Percentiles rank a stretch among this genome's conserved stretches.
phyloP scores from a whole-genome alignment of 2,797 vertebrate species.

The Microtus obscurus region DNA sequence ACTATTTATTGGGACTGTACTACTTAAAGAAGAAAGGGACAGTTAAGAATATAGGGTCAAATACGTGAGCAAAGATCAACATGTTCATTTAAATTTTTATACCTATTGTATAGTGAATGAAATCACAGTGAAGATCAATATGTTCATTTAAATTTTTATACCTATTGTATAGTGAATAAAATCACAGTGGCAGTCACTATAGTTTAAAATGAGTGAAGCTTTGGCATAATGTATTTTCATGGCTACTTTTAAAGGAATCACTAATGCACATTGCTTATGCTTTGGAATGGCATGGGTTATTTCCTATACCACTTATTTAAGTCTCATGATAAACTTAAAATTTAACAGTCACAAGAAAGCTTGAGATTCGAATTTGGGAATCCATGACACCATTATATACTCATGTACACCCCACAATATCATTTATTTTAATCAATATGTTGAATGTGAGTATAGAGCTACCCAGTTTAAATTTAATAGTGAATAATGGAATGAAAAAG shows the following conservation, averaged over 20 bases:
- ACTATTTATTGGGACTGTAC: not conserved
- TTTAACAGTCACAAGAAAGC: constrained; percentile 16
- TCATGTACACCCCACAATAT: not conserved
- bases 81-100: not conserved
- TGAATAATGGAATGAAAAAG: not conserved
- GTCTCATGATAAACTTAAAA: not conserved
- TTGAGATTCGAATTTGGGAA: constrained; percentile 10
- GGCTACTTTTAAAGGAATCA: not conserved
- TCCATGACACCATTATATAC: not conserved
- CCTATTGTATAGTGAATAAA: not conserved
- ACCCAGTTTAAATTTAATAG: not conserved
- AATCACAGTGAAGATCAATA: not conserved
- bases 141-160: not conserved
- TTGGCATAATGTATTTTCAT: not conserved
- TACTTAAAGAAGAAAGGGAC: not conserved
- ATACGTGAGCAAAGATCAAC: not conserved
- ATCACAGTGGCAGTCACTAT: not conserved
- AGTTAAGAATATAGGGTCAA: not conserved
- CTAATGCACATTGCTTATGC: not conserved
- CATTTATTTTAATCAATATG: not conserved
- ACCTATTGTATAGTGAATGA: not conserved
- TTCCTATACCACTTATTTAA: constrained; percentile 28
- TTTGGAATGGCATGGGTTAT: not conserved
- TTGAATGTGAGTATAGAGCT: not conserved
- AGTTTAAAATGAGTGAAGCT: not conserved